A percentile compares a stretch with the other conserved stretches of the same genome.
Evolutionary conservation across 2,888 invertebrate species (phyloP).

Genomic region (Caenorhabditis uteleia): DNA sequence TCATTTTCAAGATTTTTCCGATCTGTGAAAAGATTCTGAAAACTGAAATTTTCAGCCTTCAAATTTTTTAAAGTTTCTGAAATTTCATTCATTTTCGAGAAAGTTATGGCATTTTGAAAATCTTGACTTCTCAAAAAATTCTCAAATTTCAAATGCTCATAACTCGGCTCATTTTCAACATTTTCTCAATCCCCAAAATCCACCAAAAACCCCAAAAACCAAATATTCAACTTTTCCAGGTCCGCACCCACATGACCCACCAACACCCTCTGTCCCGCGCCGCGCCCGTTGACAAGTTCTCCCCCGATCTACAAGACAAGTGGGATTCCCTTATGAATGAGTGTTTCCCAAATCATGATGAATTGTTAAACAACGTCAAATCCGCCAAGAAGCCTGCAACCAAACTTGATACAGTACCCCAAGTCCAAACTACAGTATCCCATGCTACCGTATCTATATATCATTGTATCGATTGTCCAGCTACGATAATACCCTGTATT

Average conservation of each 20-base stretch:
- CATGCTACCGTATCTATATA: conserved; percentile 3
- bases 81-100: too few species aligned
- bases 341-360: conserved; percentile 51
- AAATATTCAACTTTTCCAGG: conserved; percentile 29
- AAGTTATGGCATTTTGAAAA: too few species aligned
- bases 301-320: conserved; percentile 49
- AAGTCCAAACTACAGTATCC: neutral
- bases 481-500: neutral
- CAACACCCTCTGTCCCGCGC: conserved; percentile 49
- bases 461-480: conserved; percentile 9
- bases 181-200: neutral
- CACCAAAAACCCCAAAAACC: neutral
- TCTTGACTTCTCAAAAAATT: too few species aligned
- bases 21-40: too few species aligned
- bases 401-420: neutral
- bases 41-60: too few species aligned
- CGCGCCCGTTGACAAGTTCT: conserved; percentile 39
- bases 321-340: conserved; percentile 55
- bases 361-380: neutral
- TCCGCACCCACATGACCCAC: conserved; percentile 57
- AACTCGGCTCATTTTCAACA: neutral
- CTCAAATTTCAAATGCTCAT: too few species aligned
- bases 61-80: too few species aligned
- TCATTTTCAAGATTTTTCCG: too few species aligned
- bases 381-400: neutral